phyloP scores from a whole-genome alignment of 2,797 vertebrate genomes.

The Stomatorhinus walkeri region DNA sequence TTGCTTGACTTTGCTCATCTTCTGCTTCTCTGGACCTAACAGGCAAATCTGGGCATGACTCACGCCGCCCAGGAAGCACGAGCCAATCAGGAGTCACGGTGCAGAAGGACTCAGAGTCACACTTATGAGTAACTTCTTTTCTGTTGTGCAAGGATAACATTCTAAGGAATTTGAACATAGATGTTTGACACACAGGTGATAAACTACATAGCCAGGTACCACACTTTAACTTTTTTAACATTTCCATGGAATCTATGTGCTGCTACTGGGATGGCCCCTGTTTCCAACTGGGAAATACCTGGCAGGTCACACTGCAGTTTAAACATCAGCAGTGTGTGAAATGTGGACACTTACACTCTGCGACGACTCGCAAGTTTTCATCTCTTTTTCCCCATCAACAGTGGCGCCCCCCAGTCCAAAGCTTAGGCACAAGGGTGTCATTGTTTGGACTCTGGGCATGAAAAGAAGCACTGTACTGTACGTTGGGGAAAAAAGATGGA shows the following conservation, averaged over 20 bases:
- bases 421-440: neutral
- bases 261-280: constrained; percentile 7
- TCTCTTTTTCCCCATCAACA: neutral
- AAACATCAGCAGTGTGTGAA: constrained; percentile 43
- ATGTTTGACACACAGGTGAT: neutral
- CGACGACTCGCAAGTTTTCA: neutral
- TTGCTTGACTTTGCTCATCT: neutral
- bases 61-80: neutral
- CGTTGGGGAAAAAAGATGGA: neutral
- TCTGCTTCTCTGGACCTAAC: neutral
- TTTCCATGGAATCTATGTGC: neutral
- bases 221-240: constrained; percentile 19
- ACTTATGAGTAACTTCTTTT: neutral
- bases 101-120: neutral
- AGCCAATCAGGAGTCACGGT: neutral
- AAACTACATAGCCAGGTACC: constrained; percentile 19
- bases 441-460: neutral
- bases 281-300: constrained; percentile 28
- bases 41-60: neutral
- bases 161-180: neutral
- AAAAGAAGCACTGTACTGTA: neutral
- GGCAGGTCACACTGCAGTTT: constrained; percentile 41
- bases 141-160: neutral
- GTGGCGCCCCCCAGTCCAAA: neutral
- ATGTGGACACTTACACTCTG: constrained; percentile 23